phyloP scores from a whole-genome alignment of 92 coral and sea anemone species.

The Porites cylindrica region DNA sequence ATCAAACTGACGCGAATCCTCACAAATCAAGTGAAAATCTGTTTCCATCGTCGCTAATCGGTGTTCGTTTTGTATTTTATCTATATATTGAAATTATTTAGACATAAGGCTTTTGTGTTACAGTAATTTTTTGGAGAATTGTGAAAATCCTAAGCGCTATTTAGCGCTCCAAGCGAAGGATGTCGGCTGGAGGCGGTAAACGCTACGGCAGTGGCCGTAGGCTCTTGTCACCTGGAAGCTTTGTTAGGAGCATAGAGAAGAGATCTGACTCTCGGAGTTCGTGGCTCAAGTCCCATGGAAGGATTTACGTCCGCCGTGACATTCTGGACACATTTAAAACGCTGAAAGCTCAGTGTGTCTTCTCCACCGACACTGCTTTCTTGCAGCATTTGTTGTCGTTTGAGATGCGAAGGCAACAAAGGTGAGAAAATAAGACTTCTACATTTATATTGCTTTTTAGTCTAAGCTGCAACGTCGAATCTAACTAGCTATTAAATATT shows the following conservation, averaged over 20 bases:
- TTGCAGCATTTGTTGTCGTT: background rate
- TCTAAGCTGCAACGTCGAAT: background rate
- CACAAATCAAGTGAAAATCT: no score
- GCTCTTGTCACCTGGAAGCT: constrained; percentile 7
- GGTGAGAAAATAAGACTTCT: background rate
- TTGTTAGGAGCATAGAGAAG: background rate
- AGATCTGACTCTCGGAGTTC: background rate
- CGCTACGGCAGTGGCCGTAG: constrained; percentile 10
- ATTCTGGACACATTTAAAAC: constrained; percentile 1
- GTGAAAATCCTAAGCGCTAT: background rate
- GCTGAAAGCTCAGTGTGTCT: background rate
- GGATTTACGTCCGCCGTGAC: background rate
- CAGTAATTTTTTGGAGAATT: background rate
- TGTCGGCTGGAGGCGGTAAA: constrained; percentile 2
- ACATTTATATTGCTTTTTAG: background rate
- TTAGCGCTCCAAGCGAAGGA: background rate
- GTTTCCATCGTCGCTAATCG: no score
- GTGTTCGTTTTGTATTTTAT: no score
- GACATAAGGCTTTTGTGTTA: no score
- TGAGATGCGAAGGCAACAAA: background rate
- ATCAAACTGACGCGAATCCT: no score
- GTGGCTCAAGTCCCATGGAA: background rate
- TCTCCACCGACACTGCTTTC: background rate
- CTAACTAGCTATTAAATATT: background rate
- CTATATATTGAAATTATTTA: no score